Percentiles rank a stretch among this genome's conserved stretches.
phyloP scores from a whole-genome alignment of 1,140 invertebrate genomes.

The Brevipalpus yothersi region DNA sequence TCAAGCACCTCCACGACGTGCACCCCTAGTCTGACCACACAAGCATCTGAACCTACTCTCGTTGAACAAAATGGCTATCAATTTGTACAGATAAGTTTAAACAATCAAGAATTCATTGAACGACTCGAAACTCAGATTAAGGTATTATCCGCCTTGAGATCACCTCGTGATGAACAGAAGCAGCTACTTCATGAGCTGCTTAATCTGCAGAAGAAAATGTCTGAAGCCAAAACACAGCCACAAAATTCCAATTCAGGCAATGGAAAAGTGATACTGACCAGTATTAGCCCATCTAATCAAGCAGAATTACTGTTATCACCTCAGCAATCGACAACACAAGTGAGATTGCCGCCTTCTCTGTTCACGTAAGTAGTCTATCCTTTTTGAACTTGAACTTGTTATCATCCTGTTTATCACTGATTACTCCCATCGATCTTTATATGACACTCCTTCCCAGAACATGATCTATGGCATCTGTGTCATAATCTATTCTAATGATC shows the following conservation, averaged over 20 bases:
- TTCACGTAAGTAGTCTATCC: neutral
- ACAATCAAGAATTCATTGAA: slow-evolving; percentile 6
- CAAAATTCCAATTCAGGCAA: neutral
- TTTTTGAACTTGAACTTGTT: neutral
- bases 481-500: too few relatives aligned
- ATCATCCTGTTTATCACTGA: too few relatives aligned
- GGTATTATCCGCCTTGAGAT: neutral
- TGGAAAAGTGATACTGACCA: neutral
- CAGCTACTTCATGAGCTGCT: slow-evolving; percentile 1
- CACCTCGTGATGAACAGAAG: neutral
- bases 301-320: neutral
- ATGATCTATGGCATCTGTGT: too few relatives aligned
- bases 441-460: too few relatives aligned
- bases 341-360: neutral
- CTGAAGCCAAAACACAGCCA: neutral
- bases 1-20: neutral
- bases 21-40: neutral
- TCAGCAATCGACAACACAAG: neutral
- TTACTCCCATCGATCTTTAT: too few relatives aligned
- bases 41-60: neutral
- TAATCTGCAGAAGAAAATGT: slow-evolving; percentile 2
- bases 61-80: slow-evolving; percentile 4
- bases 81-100: slow-evolving; percentile 4
- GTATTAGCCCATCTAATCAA: neutral
- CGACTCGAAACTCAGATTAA: slow-evolving; percentile 5